Evolutionary conservation across 1,140 invertebrate species (phyloP).

Genomic region (Drosophila watanabei): DNA sequence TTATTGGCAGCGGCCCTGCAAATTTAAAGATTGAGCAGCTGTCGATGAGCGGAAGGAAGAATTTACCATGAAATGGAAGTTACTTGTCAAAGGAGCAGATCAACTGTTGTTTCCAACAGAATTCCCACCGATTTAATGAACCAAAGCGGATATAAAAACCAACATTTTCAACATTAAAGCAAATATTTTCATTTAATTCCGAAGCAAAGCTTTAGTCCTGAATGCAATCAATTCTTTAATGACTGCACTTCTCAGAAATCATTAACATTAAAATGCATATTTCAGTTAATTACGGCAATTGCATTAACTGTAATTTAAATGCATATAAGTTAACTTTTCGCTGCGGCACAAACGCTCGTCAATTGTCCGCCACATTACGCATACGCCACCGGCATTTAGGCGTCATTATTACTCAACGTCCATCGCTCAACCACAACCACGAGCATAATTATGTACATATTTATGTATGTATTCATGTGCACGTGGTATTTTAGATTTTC

Average conservation of each 20-base stretch:
- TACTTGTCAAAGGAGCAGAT: not conserved
- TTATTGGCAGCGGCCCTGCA: not conserved
- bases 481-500: constrained; percentile 10
- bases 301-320: constrained; percentile 37
- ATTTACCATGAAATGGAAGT: not conserved
- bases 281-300: constrained; percentile 30
- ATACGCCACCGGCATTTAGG: constrained; percentile 50
- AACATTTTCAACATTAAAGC: constrained; percentile 8
- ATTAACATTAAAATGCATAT: constrained; percentile 17
- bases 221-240: not conserved
- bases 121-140: not conserved
- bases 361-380: constrained; percentile 41
- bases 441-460: constrained; percentile 24
- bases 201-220: constrained; percentile 7
- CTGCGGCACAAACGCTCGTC: constrained; percentile 19
- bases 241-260: constrained; percentile 2
- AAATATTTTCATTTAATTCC: constrained; percentile 34
- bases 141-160: not conserved
- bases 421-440: constrained; percentile 14
- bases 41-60: no score
- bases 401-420: constrained; percentile 34
- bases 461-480: not conserved
- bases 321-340: constrained; percentile 36
- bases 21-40: no score
- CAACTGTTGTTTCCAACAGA: no score